Evolutionary conservation across 2,888 invertebrate species (phyloP).

Genomic region (Drosophila lutescens): DNA sequence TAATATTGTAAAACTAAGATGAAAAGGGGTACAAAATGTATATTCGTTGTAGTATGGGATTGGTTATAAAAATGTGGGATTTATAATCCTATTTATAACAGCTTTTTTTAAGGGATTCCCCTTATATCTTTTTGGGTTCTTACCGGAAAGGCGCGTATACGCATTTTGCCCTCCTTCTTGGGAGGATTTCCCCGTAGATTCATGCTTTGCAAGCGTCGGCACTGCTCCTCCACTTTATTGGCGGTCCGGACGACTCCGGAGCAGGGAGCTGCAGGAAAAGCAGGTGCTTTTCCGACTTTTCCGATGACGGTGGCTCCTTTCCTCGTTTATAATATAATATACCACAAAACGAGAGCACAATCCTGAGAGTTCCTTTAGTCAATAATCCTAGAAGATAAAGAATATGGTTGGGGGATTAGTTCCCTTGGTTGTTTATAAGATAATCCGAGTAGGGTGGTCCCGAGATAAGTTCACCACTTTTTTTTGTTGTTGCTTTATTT

Average conservation of each 20-base stretch:
- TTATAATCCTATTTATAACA: too few species aligned
- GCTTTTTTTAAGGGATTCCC: not conserved
- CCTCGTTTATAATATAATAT: conserved; percentile 10
- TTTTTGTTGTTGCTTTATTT: conserved; percentile 1
- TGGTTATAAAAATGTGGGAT: too few species aligned
- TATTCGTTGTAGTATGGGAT: too few species aligned
- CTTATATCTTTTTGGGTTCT: conserved; percentile 84
- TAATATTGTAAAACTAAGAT: too few species aligned
- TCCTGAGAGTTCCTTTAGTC: not conserved
- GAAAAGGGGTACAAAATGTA: too few species aligned
- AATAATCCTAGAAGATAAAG: conserved; percentile 7
- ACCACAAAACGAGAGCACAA: conserved; percentile 7
- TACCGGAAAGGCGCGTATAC: conserved; percentile 98
- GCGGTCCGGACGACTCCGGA: conserved; percentile 41
- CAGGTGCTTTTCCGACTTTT: conserved; percentile 23
- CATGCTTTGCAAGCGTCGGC: conserved; percentile 81
- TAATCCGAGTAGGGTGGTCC: not conserved
- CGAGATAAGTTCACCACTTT: not conserved
- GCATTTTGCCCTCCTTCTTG: conserved; percentile 98
- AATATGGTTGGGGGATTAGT: not conserved
- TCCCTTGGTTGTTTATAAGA: not conserved
- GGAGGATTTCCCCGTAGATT: conserved; percentile 86
- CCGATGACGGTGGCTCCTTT: conserved; percentile 11
- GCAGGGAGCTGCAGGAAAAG: conserved; percentile 39
- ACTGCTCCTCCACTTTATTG: conserved; percentile 81